Percentiles rank a stretch among this genome's conserved stretches.
Conservation (phyloP, 2,113 vertebrate genomes). For the Raphicerus campestris region DNA sequence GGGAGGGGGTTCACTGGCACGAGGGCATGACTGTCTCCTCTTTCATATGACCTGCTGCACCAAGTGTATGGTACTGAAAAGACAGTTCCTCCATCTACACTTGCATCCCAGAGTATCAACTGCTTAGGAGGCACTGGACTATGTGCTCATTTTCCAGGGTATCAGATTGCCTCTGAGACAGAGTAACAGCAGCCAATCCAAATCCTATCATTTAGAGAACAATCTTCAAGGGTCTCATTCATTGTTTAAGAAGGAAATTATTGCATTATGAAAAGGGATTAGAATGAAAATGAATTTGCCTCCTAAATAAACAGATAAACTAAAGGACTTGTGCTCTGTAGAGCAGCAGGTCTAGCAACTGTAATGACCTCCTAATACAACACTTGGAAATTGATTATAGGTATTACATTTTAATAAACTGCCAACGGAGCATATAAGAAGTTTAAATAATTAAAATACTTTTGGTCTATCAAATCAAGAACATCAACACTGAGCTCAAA, state of each 20-base stretch:
- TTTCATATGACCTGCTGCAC: not conserved
- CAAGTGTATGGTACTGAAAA: not conserved
- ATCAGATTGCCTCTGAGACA: constrained; percentile 11
- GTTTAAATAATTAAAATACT: constrained; percentile 20
- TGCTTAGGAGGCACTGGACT: not conserved
- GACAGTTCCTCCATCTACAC: not conserved
- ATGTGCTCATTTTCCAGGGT: not conserved
- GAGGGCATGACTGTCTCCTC: not conserved
- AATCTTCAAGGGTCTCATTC: not conserved
- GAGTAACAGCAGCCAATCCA: not conserved
- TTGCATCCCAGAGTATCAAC: not conserved
- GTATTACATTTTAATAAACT: constrained; percentile 1
- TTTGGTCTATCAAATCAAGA: not conserved
- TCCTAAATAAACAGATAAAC: constrained; percentile 4
- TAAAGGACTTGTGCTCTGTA: not conserved
- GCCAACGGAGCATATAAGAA: not conserved
- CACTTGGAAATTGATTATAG: not conserved
- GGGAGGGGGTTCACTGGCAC: not conserved
- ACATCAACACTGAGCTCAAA: not conserved
- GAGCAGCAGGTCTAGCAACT: not conserved
- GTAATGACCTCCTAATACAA: not conserved
- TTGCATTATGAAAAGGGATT: not conserved
- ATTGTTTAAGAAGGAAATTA: constrained; percentile 31
- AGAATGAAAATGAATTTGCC: constrained; percentile 35
- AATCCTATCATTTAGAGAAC: not conserved